phyloP scores from a whole-genome alignment of 2,113 vertebrate species.

The Amazona guildingii region DNA sequence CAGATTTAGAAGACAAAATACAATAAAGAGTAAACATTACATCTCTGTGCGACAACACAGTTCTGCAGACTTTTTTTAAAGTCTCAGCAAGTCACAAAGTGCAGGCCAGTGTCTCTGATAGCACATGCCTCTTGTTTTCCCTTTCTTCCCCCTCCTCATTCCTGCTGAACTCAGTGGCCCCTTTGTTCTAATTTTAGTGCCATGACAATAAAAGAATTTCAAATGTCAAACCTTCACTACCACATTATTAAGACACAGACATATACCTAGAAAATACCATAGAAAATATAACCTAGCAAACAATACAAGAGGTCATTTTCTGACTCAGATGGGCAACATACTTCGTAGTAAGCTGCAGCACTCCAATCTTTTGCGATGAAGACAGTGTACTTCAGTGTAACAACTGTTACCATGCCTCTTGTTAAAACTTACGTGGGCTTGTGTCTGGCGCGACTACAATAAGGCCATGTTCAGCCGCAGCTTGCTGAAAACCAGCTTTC shows the following conservation, averaged over 20 bases:
- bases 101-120: not conserved
- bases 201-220: not conserved
- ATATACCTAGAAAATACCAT: not conserved
- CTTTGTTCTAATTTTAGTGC: not conserved
- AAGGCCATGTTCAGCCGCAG: conserved; percentile 87
- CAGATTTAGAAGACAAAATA: not conserved
- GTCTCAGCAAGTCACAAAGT: not conserved
- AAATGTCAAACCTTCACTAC: not conserved
- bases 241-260: not conserved
- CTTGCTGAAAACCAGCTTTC: conserved; percentile 88
- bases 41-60: not conserved
- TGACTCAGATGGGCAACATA: not conserved
- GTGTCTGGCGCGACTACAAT: conserved; percentile 91
- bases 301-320: not conserved
- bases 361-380: not conserved
- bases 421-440: conserved; percentile 85
- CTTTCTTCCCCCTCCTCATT: not conserved
- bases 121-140: not conserved
- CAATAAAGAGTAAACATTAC: not conserved
- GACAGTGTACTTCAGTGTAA: no score
- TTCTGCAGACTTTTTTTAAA: not conserved
- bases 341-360: not conserved
- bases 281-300: not conserved
- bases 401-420: accelerated
- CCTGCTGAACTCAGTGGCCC: not conserved